phyloP scores from a whole-genome alignment of 2,888 invertebrate species.

The Sarcophaga rosellei region DNA sequence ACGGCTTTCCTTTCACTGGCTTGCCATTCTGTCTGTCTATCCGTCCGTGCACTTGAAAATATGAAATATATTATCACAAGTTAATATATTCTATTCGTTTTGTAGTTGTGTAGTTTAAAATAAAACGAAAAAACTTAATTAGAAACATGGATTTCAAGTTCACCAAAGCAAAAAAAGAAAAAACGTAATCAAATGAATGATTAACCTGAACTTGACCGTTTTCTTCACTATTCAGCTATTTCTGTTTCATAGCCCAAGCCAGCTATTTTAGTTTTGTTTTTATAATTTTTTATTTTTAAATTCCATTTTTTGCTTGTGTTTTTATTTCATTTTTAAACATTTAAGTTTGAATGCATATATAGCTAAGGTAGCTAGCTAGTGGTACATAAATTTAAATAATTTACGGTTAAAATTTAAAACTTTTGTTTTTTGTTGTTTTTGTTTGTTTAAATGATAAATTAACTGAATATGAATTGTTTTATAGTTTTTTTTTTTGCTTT shows the following conservation, averaged over 20 bases:
- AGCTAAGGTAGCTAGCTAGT: too few relatives aligned
- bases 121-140: background rate
- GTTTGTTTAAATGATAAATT: constrained; percentile 54
- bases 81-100: constrained; percentile 14
- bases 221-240: constrained; percentile 26
- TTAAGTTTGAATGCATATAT: constrained; percentile 5
- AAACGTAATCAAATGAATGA: constrained; percentile 12
- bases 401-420: constrained; percentile 48
- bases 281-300: too few relatives aligned
- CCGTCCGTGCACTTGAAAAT: constrained; percentile 24
- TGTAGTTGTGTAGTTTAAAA: constrained; percentile 14
- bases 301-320: background rate
- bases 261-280: too few relatives aligned
- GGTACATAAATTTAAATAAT: constrained; percentile 30
- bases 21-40: background rate
- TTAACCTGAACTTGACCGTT: constrained; percentile 61
- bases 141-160: constrained; percentile 28
- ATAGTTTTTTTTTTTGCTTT: constrained; percentile 6
- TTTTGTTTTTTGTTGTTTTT: background rate
- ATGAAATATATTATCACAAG: background rate
- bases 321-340: background rate
- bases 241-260: background rate
- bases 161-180: background rate
- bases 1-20: too few relatives aligned
- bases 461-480: constrained; percentile 45